phyloP scores from a whole-genome alignment of 1,140 invertebrate species.

The Conopomorpha cramerella region DNA sequence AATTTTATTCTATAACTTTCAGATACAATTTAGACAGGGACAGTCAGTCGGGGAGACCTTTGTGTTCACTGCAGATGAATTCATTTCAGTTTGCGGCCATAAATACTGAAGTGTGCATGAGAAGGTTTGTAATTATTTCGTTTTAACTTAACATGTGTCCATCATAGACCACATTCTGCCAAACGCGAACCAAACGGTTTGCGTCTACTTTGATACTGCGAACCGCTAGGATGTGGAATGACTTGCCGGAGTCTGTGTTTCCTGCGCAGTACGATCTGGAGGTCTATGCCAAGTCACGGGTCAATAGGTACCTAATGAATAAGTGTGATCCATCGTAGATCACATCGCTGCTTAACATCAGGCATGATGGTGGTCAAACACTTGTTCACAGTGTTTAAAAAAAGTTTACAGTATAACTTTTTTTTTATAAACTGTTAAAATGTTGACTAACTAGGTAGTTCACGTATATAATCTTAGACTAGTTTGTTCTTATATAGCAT shows the following conservation, averaged over 20 bases:
- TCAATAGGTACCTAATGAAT: neutral
- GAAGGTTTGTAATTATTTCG: too few species aligned
- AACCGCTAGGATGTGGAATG: neutral
- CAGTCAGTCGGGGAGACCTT: conserved; percentile 67
- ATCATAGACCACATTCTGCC: neutral
- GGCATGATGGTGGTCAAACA: too few species aligned
- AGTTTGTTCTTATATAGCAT: too few species aligned
- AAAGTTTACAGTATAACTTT: too few species aligned
- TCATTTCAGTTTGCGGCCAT: conserved; percentile 88
- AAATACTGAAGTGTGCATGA: conserved; percentile 81
- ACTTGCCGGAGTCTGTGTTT: too few species aligned
- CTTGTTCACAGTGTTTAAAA: too few species aligned
- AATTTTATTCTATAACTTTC: conserved; percentile 14
- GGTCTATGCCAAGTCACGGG: neutral
- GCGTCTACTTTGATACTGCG: neutral
- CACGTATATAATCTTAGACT: too few species aligned
- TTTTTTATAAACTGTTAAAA: too few species aligned
- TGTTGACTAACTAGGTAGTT: too few species aligned
- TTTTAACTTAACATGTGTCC: conserved; percentile 8
- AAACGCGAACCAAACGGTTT: neutral
- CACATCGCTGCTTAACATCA: too few species aligned
- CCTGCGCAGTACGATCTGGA: too few species aligned
- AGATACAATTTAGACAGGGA: conserved; percentile 63
- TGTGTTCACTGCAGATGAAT: conserved; percentile 85
- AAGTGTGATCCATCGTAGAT: too few species aligned